Evolutionary conservation across 1,140 invertebrate species (phyloP).

Genomic region (Polyergus mexicanus): DNA sequence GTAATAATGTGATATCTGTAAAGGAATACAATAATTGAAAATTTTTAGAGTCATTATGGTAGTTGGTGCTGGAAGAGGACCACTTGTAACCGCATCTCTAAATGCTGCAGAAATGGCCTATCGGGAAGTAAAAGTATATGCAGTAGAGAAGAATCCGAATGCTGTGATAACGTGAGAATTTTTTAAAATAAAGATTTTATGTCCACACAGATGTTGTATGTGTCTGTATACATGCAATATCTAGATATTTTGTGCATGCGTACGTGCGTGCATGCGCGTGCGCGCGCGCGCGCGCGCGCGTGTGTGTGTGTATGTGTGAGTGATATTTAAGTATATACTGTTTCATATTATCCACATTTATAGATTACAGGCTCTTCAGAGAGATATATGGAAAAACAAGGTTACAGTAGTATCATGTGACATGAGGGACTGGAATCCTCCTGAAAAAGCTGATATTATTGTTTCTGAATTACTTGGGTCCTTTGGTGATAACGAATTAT

Average conservation of each 20-base stretch:
- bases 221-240: neutral
- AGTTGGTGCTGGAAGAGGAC: conserved; percentile 98
- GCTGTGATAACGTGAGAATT: conserved; percentile 93
- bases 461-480: conserved; percentile 98
- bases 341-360: conserved; percentile 28
- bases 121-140: conserved; percentile 92
- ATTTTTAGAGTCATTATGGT: conserved; percentile 92
- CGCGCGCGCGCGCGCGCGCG: no score
- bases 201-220: neutral
- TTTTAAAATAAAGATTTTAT: conserved; percentile 33
- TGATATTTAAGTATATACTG: conserved; percentile 24
- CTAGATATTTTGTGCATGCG: no score
- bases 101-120: conserved; percentile 92
- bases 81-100: conserved; percentile 94
- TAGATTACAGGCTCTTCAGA: conserved; percentile 91
- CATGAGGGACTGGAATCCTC: conserved; percentile 95
- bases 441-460: conserved; percentile 97
- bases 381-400: conserved; percentile 93
- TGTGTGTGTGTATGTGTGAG: no score
- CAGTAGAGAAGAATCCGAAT: conserved; percentile 99
- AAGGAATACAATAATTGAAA: conserved; percentile 18
- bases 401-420: conserved; percentile 94
- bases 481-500: conserved; percentile 99
- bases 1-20: neutral
- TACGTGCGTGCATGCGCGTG: no score